Evolutionary conservation across 2,888 invertebrate genomes (phyloP).

Genomic region (Lasioglossum marginatum): DNA sequence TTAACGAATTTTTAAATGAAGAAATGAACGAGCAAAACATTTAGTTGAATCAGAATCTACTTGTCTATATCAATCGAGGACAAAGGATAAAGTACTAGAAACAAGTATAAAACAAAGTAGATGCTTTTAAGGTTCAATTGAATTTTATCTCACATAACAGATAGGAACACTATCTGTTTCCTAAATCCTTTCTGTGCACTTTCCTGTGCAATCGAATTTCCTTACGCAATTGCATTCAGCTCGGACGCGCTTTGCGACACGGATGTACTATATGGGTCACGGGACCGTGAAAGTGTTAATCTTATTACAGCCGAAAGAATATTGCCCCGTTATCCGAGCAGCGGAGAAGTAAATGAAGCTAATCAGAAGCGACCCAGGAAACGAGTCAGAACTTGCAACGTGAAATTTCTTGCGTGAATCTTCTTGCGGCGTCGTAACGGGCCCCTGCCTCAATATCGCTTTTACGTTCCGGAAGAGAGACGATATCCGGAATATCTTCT

Average conservation of each 20-base stretch:
- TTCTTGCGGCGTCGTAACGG: slow-evolving; percentile 42
- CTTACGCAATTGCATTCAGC: neutral
- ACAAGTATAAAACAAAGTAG: neutral
- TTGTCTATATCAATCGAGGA: neutral
- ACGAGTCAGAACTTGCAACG: slow-evolving; percentile 34
- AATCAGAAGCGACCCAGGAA: slow-evolving; percentile 8
- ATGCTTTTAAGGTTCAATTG: neutral
- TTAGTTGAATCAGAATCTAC: neutral
- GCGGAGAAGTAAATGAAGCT: neutral
- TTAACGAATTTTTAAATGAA: neutral
- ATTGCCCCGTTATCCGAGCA: neutral
- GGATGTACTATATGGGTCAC: neutral
- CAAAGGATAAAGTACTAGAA: neutral
- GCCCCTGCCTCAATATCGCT: slow-evolving; percentile 37
- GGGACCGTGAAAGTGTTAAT: slow-evolving; percentile 4
- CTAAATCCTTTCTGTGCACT: neutral
- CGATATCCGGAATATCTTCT: slow-evolving; percentile 42
- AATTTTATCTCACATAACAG: neutral
- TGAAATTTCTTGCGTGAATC: slow-evolving; percentile 48
- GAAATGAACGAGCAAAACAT: neutral
- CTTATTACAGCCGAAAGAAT: neutral
- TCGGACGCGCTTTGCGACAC: neutral
- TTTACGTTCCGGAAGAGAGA: slow-evolving; percentile 37
- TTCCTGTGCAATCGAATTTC: neutral
- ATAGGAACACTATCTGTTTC: neutral